Conservation (phyloP, 2,113 vertebrate genomes). For the Cyprinus carpio region DNA sequence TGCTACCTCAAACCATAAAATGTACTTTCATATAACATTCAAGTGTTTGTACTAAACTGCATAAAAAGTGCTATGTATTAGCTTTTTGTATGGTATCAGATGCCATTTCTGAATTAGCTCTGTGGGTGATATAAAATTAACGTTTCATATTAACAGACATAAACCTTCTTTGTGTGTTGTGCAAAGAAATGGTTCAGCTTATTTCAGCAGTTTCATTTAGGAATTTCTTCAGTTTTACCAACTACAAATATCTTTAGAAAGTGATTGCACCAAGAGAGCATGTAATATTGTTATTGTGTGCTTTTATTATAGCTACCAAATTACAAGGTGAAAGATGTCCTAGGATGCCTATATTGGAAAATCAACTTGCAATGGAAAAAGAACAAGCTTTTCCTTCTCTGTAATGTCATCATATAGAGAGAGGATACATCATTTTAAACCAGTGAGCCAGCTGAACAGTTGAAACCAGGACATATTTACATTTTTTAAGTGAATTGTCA, state of each 20-base stretch:
- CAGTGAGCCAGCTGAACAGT: not conserved
- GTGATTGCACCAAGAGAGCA: not conserved
- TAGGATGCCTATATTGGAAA: not conserved
- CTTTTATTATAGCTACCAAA: not conserved
- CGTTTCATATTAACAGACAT: not conserved
- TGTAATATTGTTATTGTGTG: not conserved
- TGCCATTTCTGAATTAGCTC: not conserved
- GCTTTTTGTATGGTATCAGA: not conserved
- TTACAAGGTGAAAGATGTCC: not conserved
- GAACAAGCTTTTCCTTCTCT: not conserved
- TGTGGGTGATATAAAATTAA: not conserved
- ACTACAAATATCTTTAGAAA: not conserved
- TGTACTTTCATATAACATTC: not conserved
- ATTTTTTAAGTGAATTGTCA: not conserved
- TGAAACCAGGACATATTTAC: conserved; percentile 8
- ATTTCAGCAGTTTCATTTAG: too few species aligned
- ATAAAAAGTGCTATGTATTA: not conserved
- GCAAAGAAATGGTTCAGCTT: not conserved
- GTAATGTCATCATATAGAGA: not conserved
- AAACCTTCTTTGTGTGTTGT: not conserved
- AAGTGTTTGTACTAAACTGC: not conserved
- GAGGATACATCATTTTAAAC: not conserved
- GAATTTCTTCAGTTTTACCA: too few species aligned
- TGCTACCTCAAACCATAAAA: not conserved
- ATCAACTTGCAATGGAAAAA: not conserved